Base-by-base conservation (phyloP, 2,888 invertebrate genomes). In the Napeogenes sylphis region DNA sequence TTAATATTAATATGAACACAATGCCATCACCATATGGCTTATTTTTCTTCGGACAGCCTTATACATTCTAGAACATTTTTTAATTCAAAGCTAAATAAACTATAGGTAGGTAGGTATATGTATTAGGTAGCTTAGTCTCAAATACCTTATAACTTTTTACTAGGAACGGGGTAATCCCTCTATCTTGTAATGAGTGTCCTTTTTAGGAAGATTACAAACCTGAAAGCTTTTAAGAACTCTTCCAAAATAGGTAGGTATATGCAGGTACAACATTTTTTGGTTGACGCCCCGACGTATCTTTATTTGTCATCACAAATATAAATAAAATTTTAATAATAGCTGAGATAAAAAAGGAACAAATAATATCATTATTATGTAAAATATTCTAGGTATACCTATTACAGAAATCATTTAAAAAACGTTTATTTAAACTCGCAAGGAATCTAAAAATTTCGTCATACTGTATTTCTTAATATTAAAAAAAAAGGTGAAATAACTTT, bases 1-100 rank as follows among this genome's bases (percentile, higher is more conserved):
- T 54, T 55, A 47, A 54, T 61, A 51, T 58, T 58, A 70, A 61
- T 65, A 62, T 65, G 47, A 21, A 59, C 68, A 59, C 45, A 65
- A 58, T 57, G n/a, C 6, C 12, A 10, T 56, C 6, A 8, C 13
- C 12, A 14, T 69, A 68, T 30, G 66, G 59, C 55, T 62, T 65
- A 62, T 59, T 68, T 67, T 70, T 12, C 33, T 56, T 56, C 61
- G 46, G 33, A 63, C 54, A 33, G 30, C 21, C 2, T 51, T 6
- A n/a, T 51, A 10, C 6, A 5, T 51, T 51, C 51, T 21, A 30
- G 30, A 51, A 51, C 30, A 51, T 35, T 51, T 30, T 30, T 8
- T n/a, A 51, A 21, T 51, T 30, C 10, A 51, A 51, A 30, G 10
- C 21, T 12, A 12, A 30, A 51, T 51, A 30, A 30, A 14, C 14